Evolutionary conservation across 2,113 vertebrate genomes (phyloP), one percentile per base, ranked within the genome.

Genomic region (Pardalotus punctatus): DNA sequence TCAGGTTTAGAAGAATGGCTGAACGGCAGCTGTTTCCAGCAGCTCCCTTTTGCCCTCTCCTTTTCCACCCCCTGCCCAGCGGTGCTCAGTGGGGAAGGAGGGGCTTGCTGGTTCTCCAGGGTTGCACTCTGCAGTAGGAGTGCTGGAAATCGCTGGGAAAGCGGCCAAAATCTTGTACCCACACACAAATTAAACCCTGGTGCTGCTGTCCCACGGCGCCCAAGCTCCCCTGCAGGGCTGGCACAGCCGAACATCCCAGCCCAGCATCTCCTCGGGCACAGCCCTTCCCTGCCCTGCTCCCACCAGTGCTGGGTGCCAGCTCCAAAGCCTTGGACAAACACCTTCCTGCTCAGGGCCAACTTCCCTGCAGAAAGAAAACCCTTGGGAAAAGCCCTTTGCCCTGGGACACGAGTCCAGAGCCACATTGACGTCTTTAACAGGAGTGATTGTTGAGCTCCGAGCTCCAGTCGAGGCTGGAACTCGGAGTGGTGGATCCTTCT

Each of bases 291-390:
- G 14, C 50, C 35, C 69, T 65, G 69, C n/a, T 88, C 61, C 76
- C 15, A 42, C 11, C 64, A 0, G 35, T 3, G 33, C 40, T 43
- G 22, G 40, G 40, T 38, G 18, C 65, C 65, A 33, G 76, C 67
- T 66, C 74, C 65, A 16, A 0, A 0, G 14, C 83, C 53, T 40
- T 0, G 5, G 40, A 23, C 47, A 69, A 42, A 9, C 22, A 4
- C 40, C 20, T 20, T 21, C 64, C 82, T 42, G 62, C 58, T 10
- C 12, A 24, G 50, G 50, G 17, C 58, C 10, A 1, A 6, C 31
- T 29, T 2, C 38, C 9, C 67, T 54, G 1, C 22, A 47, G 43
- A 23, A 45, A 50, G 18, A 45, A 90, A 89, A 29, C 17, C 33
- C 6, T 45, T 29, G 35, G 54, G 28, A 65, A 67, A 43, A 89